A percentile compares a stretch with the other conserved stretches of the same genome.
Conservation (phyloP, 2,113 vertebrate species). For the Sphaerodactylus townsendi region DNA sequence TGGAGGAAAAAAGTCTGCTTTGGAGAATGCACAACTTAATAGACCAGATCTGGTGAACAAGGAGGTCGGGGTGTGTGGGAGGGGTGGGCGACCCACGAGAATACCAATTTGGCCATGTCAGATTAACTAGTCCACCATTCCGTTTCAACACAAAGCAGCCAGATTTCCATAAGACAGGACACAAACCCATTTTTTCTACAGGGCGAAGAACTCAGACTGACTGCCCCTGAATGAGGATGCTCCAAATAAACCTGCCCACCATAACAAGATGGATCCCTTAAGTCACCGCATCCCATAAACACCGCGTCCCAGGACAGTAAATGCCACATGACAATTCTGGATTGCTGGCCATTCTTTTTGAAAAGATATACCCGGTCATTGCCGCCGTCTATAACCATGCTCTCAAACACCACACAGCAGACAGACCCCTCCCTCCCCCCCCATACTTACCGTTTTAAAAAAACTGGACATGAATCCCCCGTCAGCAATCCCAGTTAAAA, state of each 20-base stretch:
- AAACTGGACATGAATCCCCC: background rate
- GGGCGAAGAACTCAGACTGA: background rate
- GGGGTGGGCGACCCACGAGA: too few species aligned
- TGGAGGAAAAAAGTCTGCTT: too few species aligned
- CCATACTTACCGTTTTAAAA: background rate
- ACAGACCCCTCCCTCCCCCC: background rate
- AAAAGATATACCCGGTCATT: too few species aligned
- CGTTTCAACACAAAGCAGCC: background rate
- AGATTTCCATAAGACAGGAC: background rate
- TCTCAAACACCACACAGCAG: background rate
- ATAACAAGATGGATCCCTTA: background rate
- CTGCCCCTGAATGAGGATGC: background rate
- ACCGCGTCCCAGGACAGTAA: too few species aligned
- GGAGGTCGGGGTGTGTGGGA: too few species aligned
- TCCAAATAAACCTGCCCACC: too few species aligned
- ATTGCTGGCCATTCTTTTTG: too few species aligned
- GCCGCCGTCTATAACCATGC: rapidly evolving
- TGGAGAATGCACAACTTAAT: background rate
- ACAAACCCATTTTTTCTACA: background rate
- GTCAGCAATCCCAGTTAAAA: background rate
- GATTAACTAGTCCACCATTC: background rate
- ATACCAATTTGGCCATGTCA: background rate
- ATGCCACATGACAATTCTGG: background rate
- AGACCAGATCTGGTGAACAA: too few species aligned
- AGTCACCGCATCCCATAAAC: too few species aligned